Evolutionary conservation across 2,888 invertebrate genomes (phyloP).

Genomic region (Hydrotaea diabolus): DNA sequence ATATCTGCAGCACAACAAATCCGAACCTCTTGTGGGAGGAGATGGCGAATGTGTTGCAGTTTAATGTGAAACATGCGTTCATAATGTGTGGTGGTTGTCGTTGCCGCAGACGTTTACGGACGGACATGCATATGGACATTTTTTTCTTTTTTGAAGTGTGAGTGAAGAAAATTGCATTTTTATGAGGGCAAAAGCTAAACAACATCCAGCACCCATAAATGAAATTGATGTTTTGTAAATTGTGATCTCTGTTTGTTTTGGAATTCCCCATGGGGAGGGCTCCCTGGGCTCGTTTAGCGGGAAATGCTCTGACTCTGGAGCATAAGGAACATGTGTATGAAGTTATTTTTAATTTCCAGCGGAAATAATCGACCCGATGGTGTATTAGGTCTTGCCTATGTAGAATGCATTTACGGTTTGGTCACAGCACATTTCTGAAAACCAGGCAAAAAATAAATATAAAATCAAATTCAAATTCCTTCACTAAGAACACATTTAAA

Average conservation of each 20-base stretch:
- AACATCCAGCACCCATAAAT: conserved; percentile 34
- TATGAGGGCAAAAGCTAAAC: conserved; percentile 39
- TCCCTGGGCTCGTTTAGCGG: conserved; percentile 31
- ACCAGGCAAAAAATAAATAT: background rate
- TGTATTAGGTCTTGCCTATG: background rate
- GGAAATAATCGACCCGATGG: conserved; percentile 47
- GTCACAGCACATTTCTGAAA: background rate
- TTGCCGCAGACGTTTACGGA: background rate
- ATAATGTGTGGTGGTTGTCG: conserved; percentile 8
- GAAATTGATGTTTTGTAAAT: conserved; percentile 34
- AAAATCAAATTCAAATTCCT: background rate
- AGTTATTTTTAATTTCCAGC: conserved; percentile 9
- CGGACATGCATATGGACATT: background rate
- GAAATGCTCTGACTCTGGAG: conserved; percentile 51
- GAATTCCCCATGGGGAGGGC: conserved; percentile 47
- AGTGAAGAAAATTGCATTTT: conserved; percentile 49
- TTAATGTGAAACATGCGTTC: conserved; percentile 55
- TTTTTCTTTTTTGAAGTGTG: conserved; percentile 17
- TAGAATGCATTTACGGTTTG: background rate
- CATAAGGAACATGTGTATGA: conserved; percentile 49
- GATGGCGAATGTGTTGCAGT: conserved; percentile 42
- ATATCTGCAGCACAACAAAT: background rate
- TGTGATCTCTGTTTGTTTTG: conserved; percentile 30
- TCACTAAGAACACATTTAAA: background rate
- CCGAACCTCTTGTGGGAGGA: background rate